Evolutionary conservation across 2,888 invertebrate genomes (phyloP).

Genomic region (Tillus elongatus): DNA sequence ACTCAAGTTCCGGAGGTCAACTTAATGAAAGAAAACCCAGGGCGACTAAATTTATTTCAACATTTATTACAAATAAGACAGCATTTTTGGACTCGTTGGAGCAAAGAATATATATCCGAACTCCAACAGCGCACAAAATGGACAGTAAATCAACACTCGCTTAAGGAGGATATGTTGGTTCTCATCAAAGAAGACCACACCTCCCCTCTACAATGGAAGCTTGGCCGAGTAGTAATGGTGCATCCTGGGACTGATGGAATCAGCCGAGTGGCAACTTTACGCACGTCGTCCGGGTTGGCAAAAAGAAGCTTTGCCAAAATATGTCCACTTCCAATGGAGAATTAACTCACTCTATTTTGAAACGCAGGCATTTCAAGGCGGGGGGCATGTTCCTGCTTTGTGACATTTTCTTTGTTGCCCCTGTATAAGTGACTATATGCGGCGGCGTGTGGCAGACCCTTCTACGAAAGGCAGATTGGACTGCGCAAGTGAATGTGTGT

Average conservation of each 20-base stretch:
- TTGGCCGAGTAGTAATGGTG: conserved; percentile 14
- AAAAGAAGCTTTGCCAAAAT: conserved; percentile 17
- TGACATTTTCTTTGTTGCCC: too few relatives aligned
- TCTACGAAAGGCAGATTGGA: too few relatives aligned
- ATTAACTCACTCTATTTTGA: too few relatives aligned
- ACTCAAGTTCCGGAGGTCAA: conserved; percentile 11
- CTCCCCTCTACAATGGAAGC: conserved; percentile 16
- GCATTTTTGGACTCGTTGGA: conserved; percentile 21
- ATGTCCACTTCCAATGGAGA: conserved; percentile 15
- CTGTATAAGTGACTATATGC: too few relatives aligned
- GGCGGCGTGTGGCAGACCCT: too few relatives aligned
- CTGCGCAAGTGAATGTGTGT: too few relatives aligned
- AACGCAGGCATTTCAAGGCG: conserved; percentile 10
- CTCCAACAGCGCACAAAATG: conserved; percentile 21
- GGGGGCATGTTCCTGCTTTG: too few relatives aligned
- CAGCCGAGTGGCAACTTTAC: conserved; percentile 15
- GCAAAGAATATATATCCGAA: conserved; percentile 21
- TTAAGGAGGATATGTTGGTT: conserved; percentile 11
- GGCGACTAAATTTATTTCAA: too few relatives aligned
- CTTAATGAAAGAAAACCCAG: too few relatives aligned
- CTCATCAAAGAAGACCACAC: conserved; percentile 16
- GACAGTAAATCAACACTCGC: conserved; percentile 10
- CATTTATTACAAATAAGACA: conserved; percentile 17
- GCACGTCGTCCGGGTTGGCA: conserved; percentile 15
- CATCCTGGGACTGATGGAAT: conserved; percentile 17